A percentile compares a stretch with the other conserved stretches of the same genome.
These are phyloP conservation scores for Chamaetylas fuelleborni DNA, from an alignment of 2,113 vertebrate species.

Conservation along the genomic window DNA sequence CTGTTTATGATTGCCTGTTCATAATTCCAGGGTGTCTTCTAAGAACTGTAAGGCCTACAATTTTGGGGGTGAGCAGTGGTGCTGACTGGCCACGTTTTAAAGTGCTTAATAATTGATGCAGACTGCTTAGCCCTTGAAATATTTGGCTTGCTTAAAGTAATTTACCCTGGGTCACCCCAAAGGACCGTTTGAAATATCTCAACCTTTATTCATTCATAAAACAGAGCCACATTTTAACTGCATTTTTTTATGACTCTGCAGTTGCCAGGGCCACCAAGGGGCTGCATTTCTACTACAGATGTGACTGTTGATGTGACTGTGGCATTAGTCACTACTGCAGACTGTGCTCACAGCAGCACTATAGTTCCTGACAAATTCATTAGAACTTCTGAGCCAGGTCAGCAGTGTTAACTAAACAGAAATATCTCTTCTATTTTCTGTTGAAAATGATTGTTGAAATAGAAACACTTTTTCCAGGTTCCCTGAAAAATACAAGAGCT, in stretches of 20 bases:
- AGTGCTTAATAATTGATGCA: background rate
- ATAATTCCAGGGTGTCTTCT: background rate
- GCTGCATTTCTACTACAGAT: background rate
- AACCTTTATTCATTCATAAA: background rate
- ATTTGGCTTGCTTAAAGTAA: background rate
- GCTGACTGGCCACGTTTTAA: background rate
- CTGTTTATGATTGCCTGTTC: background rate
- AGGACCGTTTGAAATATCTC: background rate
- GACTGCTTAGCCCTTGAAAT: background rate
- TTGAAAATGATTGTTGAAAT: background rate
- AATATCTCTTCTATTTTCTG: background rate
- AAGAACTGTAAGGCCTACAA: background rate
- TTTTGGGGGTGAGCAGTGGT: background rate
- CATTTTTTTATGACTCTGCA: background rate
- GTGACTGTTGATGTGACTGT: background rate
- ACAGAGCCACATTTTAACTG: background rate
- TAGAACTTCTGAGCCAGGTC: background rate
- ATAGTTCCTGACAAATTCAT: background rate
- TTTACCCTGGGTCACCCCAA: background rate
- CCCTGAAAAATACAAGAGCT: background rate
- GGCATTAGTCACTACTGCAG: background rate
- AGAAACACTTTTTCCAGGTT: constrained; percentile 7
- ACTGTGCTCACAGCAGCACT: background rate
- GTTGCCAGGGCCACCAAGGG: background rate
- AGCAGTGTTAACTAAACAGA: background rate